Percentiles rank a stretch among this genome's conserved stretches.
Evolutionary conservation across 2,888 invertebrate genomes (phyloP).

Genomic region (Dicyrtomina minuta): DNA sequence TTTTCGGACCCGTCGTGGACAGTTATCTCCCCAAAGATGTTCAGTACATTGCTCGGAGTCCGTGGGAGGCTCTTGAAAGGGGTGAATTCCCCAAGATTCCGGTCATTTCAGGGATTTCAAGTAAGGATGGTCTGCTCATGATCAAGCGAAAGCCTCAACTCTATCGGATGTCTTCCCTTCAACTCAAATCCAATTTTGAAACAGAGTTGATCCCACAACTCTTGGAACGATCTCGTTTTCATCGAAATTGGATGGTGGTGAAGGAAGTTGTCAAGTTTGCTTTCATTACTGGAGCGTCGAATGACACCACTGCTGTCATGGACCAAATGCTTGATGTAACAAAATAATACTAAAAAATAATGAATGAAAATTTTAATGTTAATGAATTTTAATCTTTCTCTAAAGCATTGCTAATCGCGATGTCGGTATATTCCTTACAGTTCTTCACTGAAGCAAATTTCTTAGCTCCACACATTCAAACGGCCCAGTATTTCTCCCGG

Average conservation of each 20-base stretch:
- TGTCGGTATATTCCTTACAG: conserved; percentile 50
- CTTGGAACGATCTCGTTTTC: conserved; percentile 47
- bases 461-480: conserved; percentile 63
- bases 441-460: conserved; percentile 64
- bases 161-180: conserved; percentile 47
- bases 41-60: conserved; percentile 64
- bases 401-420: no score
- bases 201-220: conserved; percentile 49
- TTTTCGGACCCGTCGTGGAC: conserved; percentile 67
- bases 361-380: no score
- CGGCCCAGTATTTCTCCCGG: conserved; percentile 58
- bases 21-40: conserved; percentile 64
- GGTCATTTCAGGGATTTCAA: conserved; percentile 68
- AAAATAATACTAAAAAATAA: no score
- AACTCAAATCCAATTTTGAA: conserved; percentile 51
- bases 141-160: conserved; percentile 55
- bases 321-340: conserved; percentile 53
- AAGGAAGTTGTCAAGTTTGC: conserved; percentile 53
- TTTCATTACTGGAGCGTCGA: conserved; percentile 51
- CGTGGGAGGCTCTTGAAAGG: conserved; percentile 61
- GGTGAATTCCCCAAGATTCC: conserved; percentile 65
- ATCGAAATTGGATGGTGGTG: conserved; percentile 46
- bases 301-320: conserved; percentile 51
- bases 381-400: no score
- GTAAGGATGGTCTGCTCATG: conserved; percentile 66